A percentile compares a stretch with the other conserved stretches of the same genome.
Conservation (phyloP, 2,113 vertebrate species). For the Cavia aperea region DNA sequence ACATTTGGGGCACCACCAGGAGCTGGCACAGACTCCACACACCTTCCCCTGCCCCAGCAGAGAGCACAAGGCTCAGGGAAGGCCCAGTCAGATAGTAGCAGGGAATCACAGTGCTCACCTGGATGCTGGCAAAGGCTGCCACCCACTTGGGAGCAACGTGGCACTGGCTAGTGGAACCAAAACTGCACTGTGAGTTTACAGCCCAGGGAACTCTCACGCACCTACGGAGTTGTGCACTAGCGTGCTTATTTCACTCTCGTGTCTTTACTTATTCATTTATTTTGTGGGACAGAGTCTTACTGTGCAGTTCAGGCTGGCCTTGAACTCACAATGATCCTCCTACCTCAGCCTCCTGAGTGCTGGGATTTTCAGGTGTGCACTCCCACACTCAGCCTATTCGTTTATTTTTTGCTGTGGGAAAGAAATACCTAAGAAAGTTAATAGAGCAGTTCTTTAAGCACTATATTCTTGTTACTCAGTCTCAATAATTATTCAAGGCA, state of each 20-base stretch:
- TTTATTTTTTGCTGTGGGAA: background rate
- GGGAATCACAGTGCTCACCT: background rate
- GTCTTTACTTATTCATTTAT: background rate
- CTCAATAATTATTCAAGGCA: background rate
- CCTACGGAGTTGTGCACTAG: background rate
- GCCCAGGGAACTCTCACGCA: background rate
- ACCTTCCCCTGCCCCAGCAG: too few species aligned
- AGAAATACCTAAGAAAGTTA: background rate
- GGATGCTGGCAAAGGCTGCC: background rate
- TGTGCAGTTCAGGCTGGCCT: background rate
- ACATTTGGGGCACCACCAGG: background rate
- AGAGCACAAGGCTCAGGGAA: background rate
- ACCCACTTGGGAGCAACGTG: background rate
- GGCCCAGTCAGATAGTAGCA: background rate
- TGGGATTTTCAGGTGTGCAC: background rate
- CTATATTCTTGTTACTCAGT: background rate
- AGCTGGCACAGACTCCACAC: background rate
- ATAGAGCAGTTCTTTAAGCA: background rate
- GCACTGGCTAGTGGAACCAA: background rate
- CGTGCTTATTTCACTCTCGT: background rate
- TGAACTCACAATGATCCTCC: background rate
- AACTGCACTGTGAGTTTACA: background rate
- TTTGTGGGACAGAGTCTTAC: background rate
- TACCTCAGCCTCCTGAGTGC: background rate
- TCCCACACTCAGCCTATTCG: background rate